Conservation (phyloP, 2,797 vertebrate species). For the Tragopan temminckii region DNA sequence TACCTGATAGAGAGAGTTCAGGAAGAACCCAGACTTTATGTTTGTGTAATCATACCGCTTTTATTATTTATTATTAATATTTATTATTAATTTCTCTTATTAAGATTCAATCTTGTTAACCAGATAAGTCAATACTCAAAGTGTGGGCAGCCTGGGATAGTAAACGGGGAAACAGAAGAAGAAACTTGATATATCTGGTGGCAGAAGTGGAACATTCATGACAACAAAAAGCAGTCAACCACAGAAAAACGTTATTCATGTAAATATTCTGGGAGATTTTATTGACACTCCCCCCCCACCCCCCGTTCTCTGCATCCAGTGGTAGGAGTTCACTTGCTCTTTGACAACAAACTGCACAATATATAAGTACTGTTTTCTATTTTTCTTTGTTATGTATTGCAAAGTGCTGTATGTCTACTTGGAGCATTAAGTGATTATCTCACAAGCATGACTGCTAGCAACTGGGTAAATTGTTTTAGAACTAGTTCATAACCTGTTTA, state of each 20-base stretch:
- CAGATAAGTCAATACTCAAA: background rate
- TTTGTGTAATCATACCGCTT: background rate
- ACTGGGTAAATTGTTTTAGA: background rate
- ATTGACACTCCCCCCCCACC: background rate
- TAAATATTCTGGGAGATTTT: background rate
- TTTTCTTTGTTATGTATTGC: background rate
- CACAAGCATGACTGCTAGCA: background rate
- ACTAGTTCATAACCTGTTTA: background rate
- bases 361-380: background rate
- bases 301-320: background rate
- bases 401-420: background rate
- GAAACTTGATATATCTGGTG: background rate
- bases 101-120: background rate
- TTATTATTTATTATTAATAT: background rate
- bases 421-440: background rate
- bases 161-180: constrained; percentile 37
- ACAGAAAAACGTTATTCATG: background rate
- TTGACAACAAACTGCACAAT: background rate
- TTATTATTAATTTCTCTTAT: background rate
- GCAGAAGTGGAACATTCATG: constrained; percentile 24
- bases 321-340: background rate
- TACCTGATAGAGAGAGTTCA: background rate
- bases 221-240: constrained; percentile 21
- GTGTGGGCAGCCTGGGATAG: background rate
- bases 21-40: background rate